phyloP scores from a whole-genome alignment of 2,113 vertebrate genomes.

The Nettapus auritus region DNA sequence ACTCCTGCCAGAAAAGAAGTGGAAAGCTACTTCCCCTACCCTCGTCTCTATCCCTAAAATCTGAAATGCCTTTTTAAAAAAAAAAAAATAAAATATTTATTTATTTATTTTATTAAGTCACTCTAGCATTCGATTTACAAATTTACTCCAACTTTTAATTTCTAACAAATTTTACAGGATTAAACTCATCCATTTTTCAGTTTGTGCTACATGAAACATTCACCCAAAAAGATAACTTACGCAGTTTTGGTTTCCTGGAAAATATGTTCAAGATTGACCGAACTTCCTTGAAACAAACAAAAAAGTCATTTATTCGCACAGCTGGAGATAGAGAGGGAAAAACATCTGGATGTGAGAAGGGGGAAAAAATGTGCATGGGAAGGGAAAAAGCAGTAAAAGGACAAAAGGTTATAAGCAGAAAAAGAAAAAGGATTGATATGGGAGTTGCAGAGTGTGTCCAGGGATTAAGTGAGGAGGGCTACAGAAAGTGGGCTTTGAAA shows the following conservation, averaged over 20 bases:
- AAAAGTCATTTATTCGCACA: constrained; percentile 59
- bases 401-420: constrained; percentile 55
- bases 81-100: no score
- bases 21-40: background rate
- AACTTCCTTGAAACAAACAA: constrained; percentile 58
- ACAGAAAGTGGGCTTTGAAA: constrained; percentile 31
- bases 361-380: constrained; percentile 28
- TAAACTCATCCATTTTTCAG: background rate
- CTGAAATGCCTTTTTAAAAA: background rate
- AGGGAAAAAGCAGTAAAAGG: constrained; percentile 12
- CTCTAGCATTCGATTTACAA: background rate
- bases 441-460: constrained; percentile 1
- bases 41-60: background rate
- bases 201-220: background rate
- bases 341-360: constrained; percentile 55
- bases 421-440: constrained; percentile 28
- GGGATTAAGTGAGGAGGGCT: constrained; percentile 22
- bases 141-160: background rate
- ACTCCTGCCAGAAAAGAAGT: background rate
- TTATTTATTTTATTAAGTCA: background rate
- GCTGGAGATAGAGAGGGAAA: constrained; percentile 48
- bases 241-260: background rate
- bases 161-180: background rate
- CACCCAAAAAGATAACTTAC: background rate
- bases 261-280: background rate